phyloP scores from a whole-genome alignment of 2,888 invertebrate genomes.

The Poecilobothrus nobilitatus region DNA sequence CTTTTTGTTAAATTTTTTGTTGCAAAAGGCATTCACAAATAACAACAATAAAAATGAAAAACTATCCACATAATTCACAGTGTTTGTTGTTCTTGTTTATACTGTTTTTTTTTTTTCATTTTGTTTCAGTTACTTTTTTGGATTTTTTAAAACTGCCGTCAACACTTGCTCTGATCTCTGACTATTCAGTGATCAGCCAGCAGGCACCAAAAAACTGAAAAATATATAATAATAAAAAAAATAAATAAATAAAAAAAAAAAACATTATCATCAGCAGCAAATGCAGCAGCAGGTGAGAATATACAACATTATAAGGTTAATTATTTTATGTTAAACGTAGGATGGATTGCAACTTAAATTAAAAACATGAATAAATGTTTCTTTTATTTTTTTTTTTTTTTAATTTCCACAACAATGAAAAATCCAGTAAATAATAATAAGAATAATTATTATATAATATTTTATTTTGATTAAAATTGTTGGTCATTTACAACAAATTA shows the following conservation, averaged over 20 bases:
- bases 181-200: not conserved
- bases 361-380: not conserved
- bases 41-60: not conserved
- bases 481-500: too few species aligned
- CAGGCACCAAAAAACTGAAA: not conserved
- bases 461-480: too few species aligned
- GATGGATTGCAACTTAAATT: not conserved
- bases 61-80: conserved; percentile 3
- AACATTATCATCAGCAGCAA: not conserved
- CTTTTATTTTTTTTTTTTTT: too few species aligned
- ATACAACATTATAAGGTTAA: not conserved
- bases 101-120: too few species aligned
- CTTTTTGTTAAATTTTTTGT: not conserved
- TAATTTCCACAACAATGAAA: too few species aligned
- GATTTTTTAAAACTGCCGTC: not conserved
- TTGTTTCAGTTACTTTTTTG: not conserved
- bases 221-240: not conserved
- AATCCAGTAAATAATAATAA: too few species aligned
- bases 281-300: conserved; percentile 4
- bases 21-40: not conserved
- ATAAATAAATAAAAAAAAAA: not conserved
- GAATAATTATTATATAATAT: too few species aligned
- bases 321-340: conserved; percentile 3
- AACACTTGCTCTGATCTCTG: not conserved
- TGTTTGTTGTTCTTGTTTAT: not conserved